These are phyloP conservation scores for Platyrinchus mystaceus DNA, from an alignment of 2,797 vertebrate species.

Conservation along the genomic window DNA sequence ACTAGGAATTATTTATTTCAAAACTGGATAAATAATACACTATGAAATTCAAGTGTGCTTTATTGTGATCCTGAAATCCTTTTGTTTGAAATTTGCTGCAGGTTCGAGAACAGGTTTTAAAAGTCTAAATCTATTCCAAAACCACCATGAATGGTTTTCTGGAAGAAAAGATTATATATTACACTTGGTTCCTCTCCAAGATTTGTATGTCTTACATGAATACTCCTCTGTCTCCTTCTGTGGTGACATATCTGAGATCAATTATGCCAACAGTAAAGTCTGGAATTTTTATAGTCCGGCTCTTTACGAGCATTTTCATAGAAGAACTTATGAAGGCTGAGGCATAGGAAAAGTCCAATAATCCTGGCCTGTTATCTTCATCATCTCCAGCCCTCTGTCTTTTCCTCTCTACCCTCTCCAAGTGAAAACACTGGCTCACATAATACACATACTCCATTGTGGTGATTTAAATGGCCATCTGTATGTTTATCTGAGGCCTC, in stretches of 20 bases:
- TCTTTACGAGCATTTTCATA: constrained; percentile 40
- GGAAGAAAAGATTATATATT: constrained; percentile 52
- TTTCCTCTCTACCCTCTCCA: constrained; percentile 42
- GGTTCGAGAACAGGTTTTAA: constrained; percentile 22
- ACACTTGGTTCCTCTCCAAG: constrained; percentile 30
- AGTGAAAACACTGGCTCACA: constrained; percentile 3
- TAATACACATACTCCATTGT: constrained; percentile 30
- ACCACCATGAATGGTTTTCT: background rate
- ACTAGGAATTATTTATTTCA: background rate
- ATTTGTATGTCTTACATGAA: constrained; percentile 57
- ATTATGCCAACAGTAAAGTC: constrained; percentile 56
- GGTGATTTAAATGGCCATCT: constrained; percentile 35
- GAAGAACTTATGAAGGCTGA: constrained; percentile 35
- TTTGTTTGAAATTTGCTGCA: constrained; percentile 5
- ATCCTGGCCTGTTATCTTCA: constrained; percentile 51
- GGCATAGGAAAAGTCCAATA: constrained; percentile 49
- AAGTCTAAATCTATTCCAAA: constrained; percentile 4
- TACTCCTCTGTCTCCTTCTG: constrained; percentile 51
- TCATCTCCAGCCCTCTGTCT: constrained; percentile 47
- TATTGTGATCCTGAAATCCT: background rate
- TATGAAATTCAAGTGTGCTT: background rate
- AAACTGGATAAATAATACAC: background rate
- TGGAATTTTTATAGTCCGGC: constrained; percentile 57
- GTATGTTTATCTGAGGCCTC: constrained; percentile 33
- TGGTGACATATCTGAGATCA: constrained; percentile 62